These are phyloP conservation scores for Drosophila longiperda DNA, from an alignment of 2,888 invertebrate genomes.

Conservation along the genomic window DNA sequence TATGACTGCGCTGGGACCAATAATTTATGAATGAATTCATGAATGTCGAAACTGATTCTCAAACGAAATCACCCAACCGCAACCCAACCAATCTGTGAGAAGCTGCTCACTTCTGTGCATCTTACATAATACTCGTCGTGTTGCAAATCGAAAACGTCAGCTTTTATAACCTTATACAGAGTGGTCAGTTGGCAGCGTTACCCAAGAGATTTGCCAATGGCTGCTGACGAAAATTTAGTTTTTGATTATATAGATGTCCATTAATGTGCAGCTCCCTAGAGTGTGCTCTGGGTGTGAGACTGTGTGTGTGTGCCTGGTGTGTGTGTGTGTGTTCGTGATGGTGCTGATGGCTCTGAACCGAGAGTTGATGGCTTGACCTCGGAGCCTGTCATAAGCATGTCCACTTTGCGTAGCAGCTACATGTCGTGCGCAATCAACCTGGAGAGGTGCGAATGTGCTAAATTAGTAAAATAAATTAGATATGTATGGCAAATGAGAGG, in stretches of 20 bases:
- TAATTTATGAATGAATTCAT: conserved; percentile 82
- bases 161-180: conserved; percentile 37
- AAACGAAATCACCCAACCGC: background rate
- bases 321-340: conserved; percentile 1
- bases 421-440: conserved; percentile 60
- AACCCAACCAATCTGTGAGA: conserved; percentile 13
- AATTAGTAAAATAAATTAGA: conserved; percentile 79
- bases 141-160: conserved; percentile 63
- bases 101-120: conserved; percentile 25
- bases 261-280: conserved; percentile 73
- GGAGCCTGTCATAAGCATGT: conserved; percentile 29
- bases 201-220: conserved; percentile 53
- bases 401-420: conserved; percentile 50
- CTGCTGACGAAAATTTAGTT: conserved; percentile 65
- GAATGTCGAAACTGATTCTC: conserved; percentile 67
- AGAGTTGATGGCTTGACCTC: conserved; percentile 44
- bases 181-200: background rate
- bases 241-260: conserved; percentile 80
- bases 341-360: conserved; percentile 30
- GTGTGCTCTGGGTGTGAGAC: conserved; percentile 38
- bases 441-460: conserved; percentile 71
- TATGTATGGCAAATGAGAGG: conserved; percentile 52
- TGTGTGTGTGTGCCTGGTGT: conserved; percentile 7
- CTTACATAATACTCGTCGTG: conserved; percentile 40
- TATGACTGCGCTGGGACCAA: conserved; percentile 79